Evolutionary conservation across 64 coral and sea anemone species (phyloP).

Genomic region (Actinia equina): DNA sequence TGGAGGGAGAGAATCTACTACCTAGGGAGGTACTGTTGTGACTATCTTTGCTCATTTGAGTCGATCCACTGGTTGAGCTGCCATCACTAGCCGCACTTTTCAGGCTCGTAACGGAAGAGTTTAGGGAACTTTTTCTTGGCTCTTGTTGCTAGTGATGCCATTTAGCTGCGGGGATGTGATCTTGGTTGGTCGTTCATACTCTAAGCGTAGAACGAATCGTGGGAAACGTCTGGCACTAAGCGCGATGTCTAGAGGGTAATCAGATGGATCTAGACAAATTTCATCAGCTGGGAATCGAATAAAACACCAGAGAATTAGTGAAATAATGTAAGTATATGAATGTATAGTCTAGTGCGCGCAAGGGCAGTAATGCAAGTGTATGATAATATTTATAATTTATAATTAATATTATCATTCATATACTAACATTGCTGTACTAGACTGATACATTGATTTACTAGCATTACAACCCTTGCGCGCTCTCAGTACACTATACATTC

Average conservation of each 20-base stretch:
- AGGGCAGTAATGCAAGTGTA: no score
- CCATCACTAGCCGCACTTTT: conserved; percentile 25
- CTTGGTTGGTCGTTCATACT: conserved; percentile 24
- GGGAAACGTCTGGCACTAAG: conserved; percentile 78
- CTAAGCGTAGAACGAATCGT: conserved; percentile 76
- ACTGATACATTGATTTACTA: no score
- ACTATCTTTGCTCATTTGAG: conserved; percentile 7
- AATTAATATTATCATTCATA: no score
- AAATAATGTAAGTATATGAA: no score
- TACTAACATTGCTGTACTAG: no score
- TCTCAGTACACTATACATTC: no score
- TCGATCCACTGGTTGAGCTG: conserved; percentile 28
- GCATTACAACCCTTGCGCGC: no score
- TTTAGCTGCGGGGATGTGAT: conserved; percentile 4
- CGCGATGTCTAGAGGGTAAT: conserved; percentile 89
- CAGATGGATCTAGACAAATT: conserved; percentile 94
- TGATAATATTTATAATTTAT: no score
- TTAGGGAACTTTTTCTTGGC: conserved; percentile 4
- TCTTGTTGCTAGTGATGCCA: conserved; percentile 11
- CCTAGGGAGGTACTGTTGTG: background rate
- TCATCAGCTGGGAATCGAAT: conserved; percentile 67
- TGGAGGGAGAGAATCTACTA: background rate
- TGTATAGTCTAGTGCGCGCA: no score
- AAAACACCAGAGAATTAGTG: background rate
- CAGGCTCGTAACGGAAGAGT: conserved; percentile 29